phyloP scores from a whole-genome alignment of 2,888 invertebrate genomes.

The Dicycla oo region DNA sequence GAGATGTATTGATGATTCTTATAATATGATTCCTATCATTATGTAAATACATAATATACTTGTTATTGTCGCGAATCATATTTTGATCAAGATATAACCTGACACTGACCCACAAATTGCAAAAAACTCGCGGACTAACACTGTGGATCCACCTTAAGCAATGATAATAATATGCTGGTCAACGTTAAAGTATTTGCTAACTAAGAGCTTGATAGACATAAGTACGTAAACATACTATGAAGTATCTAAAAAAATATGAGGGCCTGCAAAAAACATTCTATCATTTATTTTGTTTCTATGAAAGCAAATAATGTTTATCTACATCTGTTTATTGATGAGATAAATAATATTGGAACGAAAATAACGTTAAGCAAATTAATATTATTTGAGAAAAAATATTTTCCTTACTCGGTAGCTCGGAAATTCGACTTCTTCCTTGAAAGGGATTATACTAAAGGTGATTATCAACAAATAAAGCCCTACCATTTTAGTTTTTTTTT shows the following conservation, averaged over 20 bases:
- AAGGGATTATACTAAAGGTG: no score
- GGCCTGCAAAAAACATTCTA: constrained; percentile 2
- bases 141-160: no score
- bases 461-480: no score
- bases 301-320: not conserved
- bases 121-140: no score
- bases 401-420: not conserved
- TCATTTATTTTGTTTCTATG: not conserved
- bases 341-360: constrained; percentile 4
- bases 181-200: not conserved
- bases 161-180: not conserved
- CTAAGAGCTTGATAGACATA: not conserved
- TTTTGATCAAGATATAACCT: no score
- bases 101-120: no score
- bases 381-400: not conserved
- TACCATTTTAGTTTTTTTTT: no score
- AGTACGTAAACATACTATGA: not conserved
- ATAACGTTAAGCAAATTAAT: not conserved
- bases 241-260: not conserved
- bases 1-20: no score
- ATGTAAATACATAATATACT: no score
- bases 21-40: no score
- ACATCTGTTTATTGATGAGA: constrained; percentile 6
- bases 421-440: no score
- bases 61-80: no score